Conservation (phyloP, 2,797 vertebrate genomes). For the Phaenicophaeus curvirostris region DNA sequence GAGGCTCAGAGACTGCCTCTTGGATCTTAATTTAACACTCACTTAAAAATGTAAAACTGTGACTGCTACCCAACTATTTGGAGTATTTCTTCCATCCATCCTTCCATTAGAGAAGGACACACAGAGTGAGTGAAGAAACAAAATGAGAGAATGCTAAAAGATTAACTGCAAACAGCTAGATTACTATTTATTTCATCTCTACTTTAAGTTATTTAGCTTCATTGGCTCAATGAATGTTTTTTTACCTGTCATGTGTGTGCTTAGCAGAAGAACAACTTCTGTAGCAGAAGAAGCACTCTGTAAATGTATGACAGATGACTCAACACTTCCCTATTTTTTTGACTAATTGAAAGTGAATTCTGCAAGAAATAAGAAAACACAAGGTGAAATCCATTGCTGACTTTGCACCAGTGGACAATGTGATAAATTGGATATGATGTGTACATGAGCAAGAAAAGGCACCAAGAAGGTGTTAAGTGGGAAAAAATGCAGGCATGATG, state of each 20-base stretch:
- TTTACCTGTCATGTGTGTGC: not conserved
- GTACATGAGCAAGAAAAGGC: not conserved
- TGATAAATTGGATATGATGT: not conserved
- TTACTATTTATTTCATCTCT: not conserved
- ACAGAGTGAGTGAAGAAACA: not conserved
- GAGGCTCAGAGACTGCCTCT: not conserved
- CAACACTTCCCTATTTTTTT: not conserved
- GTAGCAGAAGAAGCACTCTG: fast-evolving
- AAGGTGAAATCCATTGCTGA: not conserved
- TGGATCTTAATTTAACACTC: not conserved
- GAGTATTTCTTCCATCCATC: not conserved
- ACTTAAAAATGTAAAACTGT: not conserved
- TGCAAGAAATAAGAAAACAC: not conserved
- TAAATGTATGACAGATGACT: not conserved
- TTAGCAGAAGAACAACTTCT: not conserved
- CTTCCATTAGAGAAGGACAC: not conserved
- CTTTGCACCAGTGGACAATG: not conserved
- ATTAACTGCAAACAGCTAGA: not conserved
- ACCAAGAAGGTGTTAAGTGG: not conserved
- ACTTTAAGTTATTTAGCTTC: not conserved
- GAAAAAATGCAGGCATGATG: not conserved
- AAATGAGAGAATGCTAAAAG: not conserved
- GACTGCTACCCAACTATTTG: not conserved
- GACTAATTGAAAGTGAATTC: not conserved
- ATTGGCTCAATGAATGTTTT: not conserved